phyloP scores from a whole-genome alignment of 1,140 invertebrate species.

The Platyscapa corneri region DNA sequence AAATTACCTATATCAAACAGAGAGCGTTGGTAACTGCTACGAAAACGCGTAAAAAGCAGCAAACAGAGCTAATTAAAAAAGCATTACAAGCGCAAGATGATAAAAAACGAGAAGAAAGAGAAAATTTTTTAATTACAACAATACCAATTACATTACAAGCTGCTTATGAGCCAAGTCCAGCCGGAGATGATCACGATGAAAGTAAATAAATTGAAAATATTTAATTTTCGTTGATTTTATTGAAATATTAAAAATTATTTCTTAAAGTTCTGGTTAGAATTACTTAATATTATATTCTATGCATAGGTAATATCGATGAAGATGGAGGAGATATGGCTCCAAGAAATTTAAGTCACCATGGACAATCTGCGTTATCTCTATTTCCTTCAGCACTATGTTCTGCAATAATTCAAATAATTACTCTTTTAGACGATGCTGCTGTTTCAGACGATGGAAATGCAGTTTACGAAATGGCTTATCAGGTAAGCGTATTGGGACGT shows the following conservation, averaged over 20 bases:
- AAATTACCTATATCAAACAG: conserved; percentile 73
- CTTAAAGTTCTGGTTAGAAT: background rate
- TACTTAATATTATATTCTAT: background rate
- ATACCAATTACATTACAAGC: conserved; percentile 97
- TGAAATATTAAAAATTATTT: background rate
- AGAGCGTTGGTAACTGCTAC: conserved; percentile 97
- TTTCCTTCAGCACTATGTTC: conserved; percentile 98
- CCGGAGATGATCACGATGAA: conserved; percentile 90
- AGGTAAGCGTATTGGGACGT: conserved; percentile 75
- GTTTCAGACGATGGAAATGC: conserved; percentile 94
- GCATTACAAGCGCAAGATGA: conserved; percentile 97
- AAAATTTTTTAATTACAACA: conserved; percentile 97
- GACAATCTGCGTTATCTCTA: conserved; percentile 92
- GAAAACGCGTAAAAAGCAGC: conserved; percentile 98
- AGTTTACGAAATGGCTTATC: conserved; percentile 92
- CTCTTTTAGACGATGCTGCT: conserved; percentile 95
- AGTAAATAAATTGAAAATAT: conserved; percentile 70
- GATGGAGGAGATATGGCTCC: conserved; percentile 81
- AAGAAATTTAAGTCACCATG: conserved; percentile 83
- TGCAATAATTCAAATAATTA: conserved; percentile 95
- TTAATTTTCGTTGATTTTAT: background rate
- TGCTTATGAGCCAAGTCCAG: conserved; percentile 93
- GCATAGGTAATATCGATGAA: conserved; percentile 75
- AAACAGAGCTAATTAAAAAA: conserved; percentile 96
- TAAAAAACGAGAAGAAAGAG: conserved; percentile 93